A percentile compares a stretch with the other conserved stretches of the same genome.
Evolutionary conservation across 2,113 vertebrate genomes (phyloP).

Genomic region (Burhinus oedicnemus): DNA sequence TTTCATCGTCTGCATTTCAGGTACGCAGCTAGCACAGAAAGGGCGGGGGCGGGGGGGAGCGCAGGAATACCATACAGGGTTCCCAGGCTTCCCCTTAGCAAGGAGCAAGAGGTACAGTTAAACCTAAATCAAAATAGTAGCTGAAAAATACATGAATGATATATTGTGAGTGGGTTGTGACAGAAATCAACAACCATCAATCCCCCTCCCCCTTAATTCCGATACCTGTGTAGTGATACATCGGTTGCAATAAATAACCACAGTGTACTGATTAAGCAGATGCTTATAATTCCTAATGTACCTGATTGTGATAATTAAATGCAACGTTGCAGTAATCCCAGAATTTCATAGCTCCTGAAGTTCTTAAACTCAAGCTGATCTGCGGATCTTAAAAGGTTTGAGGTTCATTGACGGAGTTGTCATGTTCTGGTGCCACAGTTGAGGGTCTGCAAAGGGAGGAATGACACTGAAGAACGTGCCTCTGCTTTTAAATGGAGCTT

Average conservation of each 20-base stretch:
- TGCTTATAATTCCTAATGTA: background rate
- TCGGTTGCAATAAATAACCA: background rate
- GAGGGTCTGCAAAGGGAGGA: background rate
- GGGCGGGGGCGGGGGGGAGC: background rate
- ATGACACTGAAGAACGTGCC: background rate
- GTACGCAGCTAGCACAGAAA: slow-evolving; percentile 74
- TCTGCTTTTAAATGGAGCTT: background rate
- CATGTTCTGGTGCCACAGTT: background rate
- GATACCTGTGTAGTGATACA: background rate
- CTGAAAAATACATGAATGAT: background rate
- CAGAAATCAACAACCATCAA: background rate
- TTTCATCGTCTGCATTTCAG: slow-evolving; percentile 96
- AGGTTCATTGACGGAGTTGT: background rate
- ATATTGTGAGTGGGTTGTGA: background rate
- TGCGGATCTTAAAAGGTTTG: background rate
- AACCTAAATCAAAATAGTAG: background rate
- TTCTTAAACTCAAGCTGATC: slow-evolving; percentile 61
- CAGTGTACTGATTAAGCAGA: background rate
- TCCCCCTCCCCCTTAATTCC: background rate
- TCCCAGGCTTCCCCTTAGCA: background rate
- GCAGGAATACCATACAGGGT: background rate
- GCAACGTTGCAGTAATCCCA: background rate
- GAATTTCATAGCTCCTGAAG: slow-evolving; percentile 53
- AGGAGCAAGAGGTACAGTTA: background rate
- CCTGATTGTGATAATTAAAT: background rate